phyloP scores from a whole-genome alignment of 2,888 invertebrate genomes.

The Philopedon plagiatum region DNA sequence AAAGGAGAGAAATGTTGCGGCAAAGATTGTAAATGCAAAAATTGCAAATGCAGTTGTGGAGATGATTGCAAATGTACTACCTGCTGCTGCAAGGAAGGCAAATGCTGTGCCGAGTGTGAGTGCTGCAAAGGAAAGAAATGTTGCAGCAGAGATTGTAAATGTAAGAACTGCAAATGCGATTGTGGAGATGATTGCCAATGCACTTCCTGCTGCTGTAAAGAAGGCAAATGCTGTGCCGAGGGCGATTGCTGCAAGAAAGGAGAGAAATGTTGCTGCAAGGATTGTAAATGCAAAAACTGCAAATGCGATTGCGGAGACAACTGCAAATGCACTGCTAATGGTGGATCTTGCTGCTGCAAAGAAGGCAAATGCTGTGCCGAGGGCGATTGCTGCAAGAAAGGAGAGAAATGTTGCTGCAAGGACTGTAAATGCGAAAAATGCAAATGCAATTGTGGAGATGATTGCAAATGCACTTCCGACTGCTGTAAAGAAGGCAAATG shows the following conservation, averaged over 20 bases:
- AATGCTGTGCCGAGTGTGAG: slow-evolving; percentile 1
- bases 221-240: slow-evolving; percentile 5
- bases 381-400: not conserved
- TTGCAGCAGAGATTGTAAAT: slow-evolving; percentile 15
- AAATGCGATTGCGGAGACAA: not conserved
- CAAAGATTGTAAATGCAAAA: not conserved
- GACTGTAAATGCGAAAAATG: slow-evolving; percentile 9
- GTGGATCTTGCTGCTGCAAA: not conserved
- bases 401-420: not conserved
- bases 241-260: slow-evolving; percentile 1
- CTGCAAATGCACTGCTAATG: slow-evolving; percentile 1
- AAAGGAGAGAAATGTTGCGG: not conserved
- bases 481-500: slow-evolving; percentile 14
- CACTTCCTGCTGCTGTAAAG: too few species aligned
- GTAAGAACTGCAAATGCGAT: not conserved
- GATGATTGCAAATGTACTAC: not conserved
- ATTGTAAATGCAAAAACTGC: slow-evolving; percentile 7
- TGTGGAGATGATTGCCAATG: not conserved
- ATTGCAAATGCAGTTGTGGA: not conserved
- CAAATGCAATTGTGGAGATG: not conserved
- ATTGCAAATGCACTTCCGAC: too few species aligned
- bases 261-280: slow-evolving; percentile 7
- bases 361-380: not conserved
- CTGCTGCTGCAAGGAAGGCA: not conserved
- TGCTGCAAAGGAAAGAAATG: slow-evolving; percentile 20